phyloP scores from a whole-genome alignment of 1,140 invertebrate genomes.

The Drosophila subpulchrella region DNA sequence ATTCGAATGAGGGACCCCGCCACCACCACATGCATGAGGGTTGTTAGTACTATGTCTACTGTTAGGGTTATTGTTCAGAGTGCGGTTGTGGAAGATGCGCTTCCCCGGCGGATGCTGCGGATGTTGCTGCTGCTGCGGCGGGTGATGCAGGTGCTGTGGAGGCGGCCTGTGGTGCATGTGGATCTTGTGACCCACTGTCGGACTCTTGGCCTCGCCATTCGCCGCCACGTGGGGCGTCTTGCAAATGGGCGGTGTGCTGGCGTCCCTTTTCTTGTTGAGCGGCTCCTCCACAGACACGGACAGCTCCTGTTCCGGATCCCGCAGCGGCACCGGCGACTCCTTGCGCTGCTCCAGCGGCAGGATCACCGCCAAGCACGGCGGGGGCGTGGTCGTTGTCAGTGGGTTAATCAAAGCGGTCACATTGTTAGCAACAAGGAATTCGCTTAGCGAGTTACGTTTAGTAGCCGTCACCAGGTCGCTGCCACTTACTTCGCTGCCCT shows the following conservation, averaged over 20 bases:
- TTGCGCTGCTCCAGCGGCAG: constrained; percentile 31
- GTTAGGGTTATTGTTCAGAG: constrained; percentile 75
- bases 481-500: constrained; percentile 75
- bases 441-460: constrained; percentile 83
- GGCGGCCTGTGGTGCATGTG: constrained; percentile 27
- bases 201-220: constrained; percentile 72
- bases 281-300: constrained; percentile 34
- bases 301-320: constrained; percentile 14
- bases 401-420: constrained; percentile 78
- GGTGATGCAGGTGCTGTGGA: constrained; percentile 38
- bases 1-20: constrained; percentile 54
- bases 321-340: constrained; percentile 13
- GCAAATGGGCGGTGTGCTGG: constrained; percentile 67
- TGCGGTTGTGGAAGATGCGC: constrained; percentile 70
- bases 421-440: constrained; percentile 83
- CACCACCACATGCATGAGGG: constrained; percentile 64
- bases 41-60: constrained; percentile 80
- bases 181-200: constrained; percentile 47
- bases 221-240: constrained; percentile 63
- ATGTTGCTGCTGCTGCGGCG: constrained; percentile 31
- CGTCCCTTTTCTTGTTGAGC: constrained; percentile 48
- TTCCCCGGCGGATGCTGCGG: constrained; percentile 35
- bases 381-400: constrained; percentile 49
- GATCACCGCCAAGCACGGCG: constrained; percentile 35
- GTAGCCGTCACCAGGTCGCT: constrained; percentile 35